These are phyloP conservation scores for Pilophorus perplexus DNA, from an alignment of 2,888 invertebrate species.

Conservation along the genomic window DNA sequence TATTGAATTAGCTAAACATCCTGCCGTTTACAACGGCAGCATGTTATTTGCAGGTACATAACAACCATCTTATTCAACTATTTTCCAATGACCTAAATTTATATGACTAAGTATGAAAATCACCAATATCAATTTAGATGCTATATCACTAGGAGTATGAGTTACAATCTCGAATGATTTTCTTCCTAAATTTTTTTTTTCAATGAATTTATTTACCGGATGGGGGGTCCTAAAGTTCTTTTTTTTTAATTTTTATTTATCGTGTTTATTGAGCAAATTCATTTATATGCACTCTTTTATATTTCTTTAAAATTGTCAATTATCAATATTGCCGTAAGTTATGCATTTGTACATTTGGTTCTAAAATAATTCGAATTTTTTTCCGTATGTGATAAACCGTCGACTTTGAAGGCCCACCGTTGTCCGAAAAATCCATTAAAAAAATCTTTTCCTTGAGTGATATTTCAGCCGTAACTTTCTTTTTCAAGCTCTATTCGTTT, in stretches of 20 bases:
- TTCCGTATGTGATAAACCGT: not conserved
- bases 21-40: constrained; percentile 31
- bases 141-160: constrained; percentile 41
- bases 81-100: constrained; percentile 43
- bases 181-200: too few species aligned
- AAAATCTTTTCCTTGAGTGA: not conserved
- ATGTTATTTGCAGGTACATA: constrained; percentile 44
- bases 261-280: constrained; percentile 36
- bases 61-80: constrained; percentile 41
- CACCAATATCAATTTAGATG: constrained; percentile 38
- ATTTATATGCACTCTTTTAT: constrained; percentile 29
- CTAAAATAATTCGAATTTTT: constrained; percentile 25
- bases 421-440: constrained; percentile 6
- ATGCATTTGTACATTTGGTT: constrained; percentile 38
- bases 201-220: constrained; percentile 33
- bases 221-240: constrained; percentile 33
- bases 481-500: constrained; percentile 14
- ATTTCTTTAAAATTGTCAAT: constrained; percentile 37
- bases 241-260: constrained; percentile 25
- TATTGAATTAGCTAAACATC: constrained; percentile 37
- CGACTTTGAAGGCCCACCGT: constrained; percentile 17
- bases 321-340: constrained; percentile 35
- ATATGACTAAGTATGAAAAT: constrained; percentile 40
- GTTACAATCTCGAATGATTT: constrained; percentile 32
- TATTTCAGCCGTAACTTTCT: constrained; percentile 6